These are phyloP conservation scores for Diachasmimorpha longicaudata DNA, from an alignment of 1,140 invertebrate genomes.

Conservation along the genomic window DNA sequence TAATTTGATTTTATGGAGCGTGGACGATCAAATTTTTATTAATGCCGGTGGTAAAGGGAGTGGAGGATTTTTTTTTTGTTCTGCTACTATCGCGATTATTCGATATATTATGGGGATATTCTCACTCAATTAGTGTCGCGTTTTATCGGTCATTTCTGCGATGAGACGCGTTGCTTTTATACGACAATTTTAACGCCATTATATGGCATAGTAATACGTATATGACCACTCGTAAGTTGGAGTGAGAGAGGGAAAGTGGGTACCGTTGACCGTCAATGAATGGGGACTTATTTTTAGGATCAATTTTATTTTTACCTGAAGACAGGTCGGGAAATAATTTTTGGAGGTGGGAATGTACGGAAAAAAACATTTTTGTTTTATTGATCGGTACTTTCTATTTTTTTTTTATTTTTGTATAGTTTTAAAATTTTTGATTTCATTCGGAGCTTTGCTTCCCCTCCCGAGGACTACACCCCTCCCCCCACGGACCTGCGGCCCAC, in stretches of 20 bases:
- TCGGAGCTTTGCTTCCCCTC: no score
- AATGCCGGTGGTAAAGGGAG: not conserved
- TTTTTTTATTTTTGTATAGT: no score
- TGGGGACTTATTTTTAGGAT: not conserved
- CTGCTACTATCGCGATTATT: constrained; percentile 31
- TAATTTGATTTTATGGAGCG: not conserved
- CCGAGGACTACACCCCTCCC: no score
- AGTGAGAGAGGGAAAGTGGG: not conserved
- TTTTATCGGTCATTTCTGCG: constrained; percentile 40
- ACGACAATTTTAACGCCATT: constrained; percentile 20
- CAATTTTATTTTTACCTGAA: not conserved
- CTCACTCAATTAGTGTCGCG: constrained; percentile 50
- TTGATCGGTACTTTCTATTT: no score
- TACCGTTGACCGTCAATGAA: not conserved
- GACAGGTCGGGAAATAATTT: not conserved
- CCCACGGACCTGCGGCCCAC: no score
- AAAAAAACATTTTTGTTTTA: no score
- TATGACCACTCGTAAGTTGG: not conserved
- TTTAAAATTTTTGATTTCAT: no score
- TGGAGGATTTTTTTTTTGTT: not conserved
- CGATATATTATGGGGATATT: constrained; percentile 44
- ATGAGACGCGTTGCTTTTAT: constrained; percentile 25
- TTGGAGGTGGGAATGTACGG: not conserved
- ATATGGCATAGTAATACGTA: not conserved
- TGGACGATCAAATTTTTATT: constrained; percentile 19